Percentiles rank a stretch among this genome's conserved stretches.
Evolutionary conservation across 2,113 vertebrate genomes (phyloP).

Genomic region (Podilymbus podiceps): DNA sequence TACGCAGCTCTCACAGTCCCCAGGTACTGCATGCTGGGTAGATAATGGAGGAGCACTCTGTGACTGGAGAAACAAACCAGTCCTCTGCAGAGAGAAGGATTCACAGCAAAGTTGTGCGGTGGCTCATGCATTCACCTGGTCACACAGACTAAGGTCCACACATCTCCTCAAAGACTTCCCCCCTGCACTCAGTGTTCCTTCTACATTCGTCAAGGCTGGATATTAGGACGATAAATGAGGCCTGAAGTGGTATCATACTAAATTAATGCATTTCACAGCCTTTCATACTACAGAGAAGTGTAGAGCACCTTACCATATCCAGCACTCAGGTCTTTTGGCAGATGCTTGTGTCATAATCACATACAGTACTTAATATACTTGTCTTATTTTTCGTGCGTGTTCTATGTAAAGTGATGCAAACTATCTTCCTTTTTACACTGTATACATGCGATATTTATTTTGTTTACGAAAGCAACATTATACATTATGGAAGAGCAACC

Average conservation of each 20-base stretch:
- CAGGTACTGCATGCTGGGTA: background rate
- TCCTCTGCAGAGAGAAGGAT: background rate
- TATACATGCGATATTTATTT: background rate
- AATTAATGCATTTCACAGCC: background rate
- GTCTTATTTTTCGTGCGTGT: background rate
- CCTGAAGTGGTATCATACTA: background rate
- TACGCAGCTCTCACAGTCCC: background rate
- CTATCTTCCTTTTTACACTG: background rate
- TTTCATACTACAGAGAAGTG: background rate
- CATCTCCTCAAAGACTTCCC: background rate
- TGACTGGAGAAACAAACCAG: background rate
- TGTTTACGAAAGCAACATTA: background rate
- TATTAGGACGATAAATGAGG: background rate
- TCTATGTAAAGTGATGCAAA: background rate
- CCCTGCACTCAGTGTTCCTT: background rate
- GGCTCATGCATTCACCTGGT: background rate
- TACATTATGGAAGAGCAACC: background rate
- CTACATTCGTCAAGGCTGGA: fast-evolving
- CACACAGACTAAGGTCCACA: background rate
- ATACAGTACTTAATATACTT: background rate
- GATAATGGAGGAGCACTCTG: background rate
- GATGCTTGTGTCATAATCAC: background rate
- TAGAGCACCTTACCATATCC: background rate
- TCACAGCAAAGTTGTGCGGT: background rate
- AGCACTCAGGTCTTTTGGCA: background rate